phyloP scores from a whole-genome alignment of 1,140 invertebrate species.

The Achatina immaculata region DNA sequence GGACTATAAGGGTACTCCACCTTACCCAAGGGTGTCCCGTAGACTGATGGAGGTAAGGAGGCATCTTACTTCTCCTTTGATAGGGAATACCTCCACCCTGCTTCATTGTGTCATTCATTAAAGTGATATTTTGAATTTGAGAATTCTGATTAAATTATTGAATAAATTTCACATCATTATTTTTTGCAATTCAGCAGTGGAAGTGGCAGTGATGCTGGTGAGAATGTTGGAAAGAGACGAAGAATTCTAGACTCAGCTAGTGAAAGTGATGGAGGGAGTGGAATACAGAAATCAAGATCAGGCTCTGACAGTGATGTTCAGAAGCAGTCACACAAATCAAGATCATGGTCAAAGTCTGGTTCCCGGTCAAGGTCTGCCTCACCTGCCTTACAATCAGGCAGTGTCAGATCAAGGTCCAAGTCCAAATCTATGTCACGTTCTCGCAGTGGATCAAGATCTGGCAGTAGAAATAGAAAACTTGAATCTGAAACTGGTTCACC shows the following conservation, averaged over 20 bases:
- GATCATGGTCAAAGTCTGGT: slow-evolving; percentile 49
- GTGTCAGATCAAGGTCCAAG: slow-evolving; percentile 51
- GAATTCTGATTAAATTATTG: no score
- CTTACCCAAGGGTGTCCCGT: no score
- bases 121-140: no score
- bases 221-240: slow-evolving; percentile 68
- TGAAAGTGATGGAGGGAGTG: slow-evolving; percentile 56
- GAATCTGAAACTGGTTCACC: slow-evolving; percentile 67
- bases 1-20: no score
- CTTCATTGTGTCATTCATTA: no score
- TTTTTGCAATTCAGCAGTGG: slow-evolving; percentile 76
- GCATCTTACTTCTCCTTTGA: no score
- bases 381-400: slow-evolving; percentile 51
- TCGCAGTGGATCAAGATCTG: slow-evolving; percentile 56
- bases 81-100: no score
- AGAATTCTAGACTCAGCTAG: slow-evolving; percentile 69
- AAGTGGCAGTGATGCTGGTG: slow-evolving; percentile 70
- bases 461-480: slow-evolving; percentile 46
- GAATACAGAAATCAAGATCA: slow-evolving; percentile 29
- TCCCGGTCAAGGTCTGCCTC: slow-evolving; percentile 53
- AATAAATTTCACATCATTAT: no score
- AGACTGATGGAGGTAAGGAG: no score
- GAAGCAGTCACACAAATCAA: neutral
- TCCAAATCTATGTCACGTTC: slow-evolving; percentile 54
- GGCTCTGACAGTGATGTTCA: slow-evolving; percentile 41